Base-by-base conservation (phyloP, 2,113 vertebrate genomes). In the Oreotrochilus melanogaster region DNA sequence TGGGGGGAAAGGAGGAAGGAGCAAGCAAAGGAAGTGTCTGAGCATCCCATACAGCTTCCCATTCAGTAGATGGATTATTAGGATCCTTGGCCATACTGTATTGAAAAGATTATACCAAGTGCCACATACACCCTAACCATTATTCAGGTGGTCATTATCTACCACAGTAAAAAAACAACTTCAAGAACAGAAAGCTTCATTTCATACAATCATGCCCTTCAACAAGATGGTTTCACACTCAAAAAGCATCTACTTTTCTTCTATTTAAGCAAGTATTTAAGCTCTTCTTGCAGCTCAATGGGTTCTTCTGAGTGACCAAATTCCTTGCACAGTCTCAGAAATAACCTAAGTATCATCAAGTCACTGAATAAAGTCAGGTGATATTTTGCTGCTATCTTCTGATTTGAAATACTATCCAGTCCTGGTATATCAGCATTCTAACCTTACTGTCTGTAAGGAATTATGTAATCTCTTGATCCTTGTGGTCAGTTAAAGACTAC, bases 1-100 rank as follows among this genome's bases (percentile, higher is more conserved):
- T 1, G 0, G 2, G 2, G 60, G 28, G 25, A 31, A 7, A 21
- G 45, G 14, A 24, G 10, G 19, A 24, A 18, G 11, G 12, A 33
- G 39, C 39, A 54, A 89, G 15, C 11, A 37, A 48, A 71, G 33
- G 58, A 71, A 60, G 81, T 9, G 16, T 15, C 33, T 58, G 43
- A 74, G 61, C 60, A 60, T 31, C 53, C 57, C 23, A 31, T 1
- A 30, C 0, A 60, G 5, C 15, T 33, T 51, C 61, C 23, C 27
- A 18, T 39, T 60, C 56, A 64, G 39, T 11, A 27, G 14, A 27
- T 6, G 27, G n/a, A 9, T 83, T n/a, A 51, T 33, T n/a, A 27
- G 19, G 35, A 82, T 30, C 62, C 75, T 30, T 66, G 35, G 31
- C 69, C 43, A 43, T 7, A 18, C 1, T n/a, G 30, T 8, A 65